A percentile compares a stretch with the other conserved stretches of the same genome.
These are phyloP conservation scores for Bedellia somnulentella DNA, from an alignment of 2,888 invertebrate genomes.

Conservation along the genomic window DNA sequence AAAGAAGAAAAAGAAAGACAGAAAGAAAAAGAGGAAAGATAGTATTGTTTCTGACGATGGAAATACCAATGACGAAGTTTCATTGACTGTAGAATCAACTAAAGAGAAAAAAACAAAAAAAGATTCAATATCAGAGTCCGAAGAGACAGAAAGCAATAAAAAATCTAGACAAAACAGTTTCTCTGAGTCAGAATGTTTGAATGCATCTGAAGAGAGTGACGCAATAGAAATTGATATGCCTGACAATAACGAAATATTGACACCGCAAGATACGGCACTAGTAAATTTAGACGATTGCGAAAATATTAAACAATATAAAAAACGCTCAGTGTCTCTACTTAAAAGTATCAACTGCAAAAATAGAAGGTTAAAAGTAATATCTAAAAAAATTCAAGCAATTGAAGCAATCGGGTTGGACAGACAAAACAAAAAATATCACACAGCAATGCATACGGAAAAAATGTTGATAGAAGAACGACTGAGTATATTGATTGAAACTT, in stretches of 20 bases:
- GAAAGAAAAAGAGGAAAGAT: conserved; percentile 9
- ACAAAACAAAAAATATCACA: conserved; percentile 33
- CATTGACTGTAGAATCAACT: no score
- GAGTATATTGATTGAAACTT: conserved; percentile 21
- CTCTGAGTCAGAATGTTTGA: no score
- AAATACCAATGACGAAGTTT: background rate
- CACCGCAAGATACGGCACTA: conserved; percentile 25
- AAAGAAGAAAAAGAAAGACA: conserved; percentile 9
- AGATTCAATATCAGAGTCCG: no score
- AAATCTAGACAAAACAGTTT: no score
- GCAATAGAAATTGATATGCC: conserved; percentile 32
- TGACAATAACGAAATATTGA: conserved; percentile 25
- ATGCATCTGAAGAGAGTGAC: conserved; percentile 29
- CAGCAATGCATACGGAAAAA: conserved; percentile 36
- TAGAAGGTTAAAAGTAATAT: conserved; percentile 19
- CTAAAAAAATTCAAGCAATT: conserved; percentile 25
- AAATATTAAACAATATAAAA: no score
- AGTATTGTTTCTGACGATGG: background rate
- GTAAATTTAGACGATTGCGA: conserved; percentile 34
- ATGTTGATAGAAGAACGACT: conserved; percentile 22
- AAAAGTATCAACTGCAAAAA: conserved; percentile 26
- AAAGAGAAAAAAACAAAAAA: no score
- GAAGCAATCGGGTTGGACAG: conserved; percentile 31
- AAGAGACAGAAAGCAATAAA: no score
- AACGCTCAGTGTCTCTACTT: conserved; percentile 21